Evolutionary conservation across 2,797 vertebrate species (phyloP).

Genomic region (Pseudochirops corinnae): DNA sequence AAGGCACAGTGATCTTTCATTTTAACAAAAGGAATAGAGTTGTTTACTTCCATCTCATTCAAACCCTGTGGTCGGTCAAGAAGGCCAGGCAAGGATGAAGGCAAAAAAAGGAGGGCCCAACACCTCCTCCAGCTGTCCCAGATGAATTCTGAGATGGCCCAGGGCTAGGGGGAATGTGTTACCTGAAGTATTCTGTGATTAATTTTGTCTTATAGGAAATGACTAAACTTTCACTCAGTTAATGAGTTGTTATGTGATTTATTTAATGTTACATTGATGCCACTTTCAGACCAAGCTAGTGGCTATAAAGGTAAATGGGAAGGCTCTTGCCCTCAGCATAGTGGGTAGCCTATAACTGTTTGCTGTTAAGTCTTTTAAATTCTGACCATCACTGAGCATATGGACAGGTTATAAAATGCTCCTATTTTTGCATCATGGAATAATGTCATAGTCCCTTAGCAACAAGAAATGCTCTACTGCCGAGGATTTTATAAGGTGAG

Average conservation of each 20-base stretch:
- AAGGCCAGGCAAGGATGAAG: not conserved
- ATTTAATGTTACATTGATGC: slow-evolving; percentile 7
- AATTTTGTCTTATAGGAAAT: not conserved
- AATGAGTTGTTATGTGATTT: not conserved
- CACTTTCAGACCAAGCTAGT: slow-evolving; percentile 41
- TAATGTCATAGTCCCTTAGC: slow-evolving; percentile 67
- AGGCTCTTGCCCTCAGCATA: slow-evolving; percentile 43
- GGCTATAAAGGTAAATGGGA: slow-evolving; percentile 41
- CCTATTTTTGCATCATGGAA: slow-evolving; percentile 61
- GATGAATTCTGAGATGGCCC: not conserved
- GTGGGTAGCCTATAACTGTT: slow-evolving; percentile 45
- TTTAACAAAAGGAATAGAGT: not conserved
- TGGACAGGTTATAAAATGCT: slow-evolving; percentile 59
- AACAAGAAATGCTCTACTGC: slow-evolving; percentile 60
- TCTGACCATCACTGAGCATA: slow-evolving; percentile 39
- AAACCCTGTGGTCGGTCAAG: not conserved
- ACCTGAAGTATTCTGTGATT: not conserved
- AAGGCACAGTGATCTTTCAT: not conserved
- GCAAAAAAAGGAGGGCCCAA: not conserved
- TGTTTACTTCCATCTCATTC: not conserved
- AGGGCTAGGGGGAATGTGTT: not conserved
- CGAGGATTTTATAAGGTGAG: slow-evolving; percentile 76
- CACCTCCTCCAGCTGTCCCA: not conserved
- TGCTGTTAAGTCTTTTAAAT: slow-evolving; percentile 54
- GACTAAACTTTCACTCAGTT: not conserved